Base-by-base conservation (phyloP, 1,140 invertebrate species). In the Drosophila littoralis region DNA sequence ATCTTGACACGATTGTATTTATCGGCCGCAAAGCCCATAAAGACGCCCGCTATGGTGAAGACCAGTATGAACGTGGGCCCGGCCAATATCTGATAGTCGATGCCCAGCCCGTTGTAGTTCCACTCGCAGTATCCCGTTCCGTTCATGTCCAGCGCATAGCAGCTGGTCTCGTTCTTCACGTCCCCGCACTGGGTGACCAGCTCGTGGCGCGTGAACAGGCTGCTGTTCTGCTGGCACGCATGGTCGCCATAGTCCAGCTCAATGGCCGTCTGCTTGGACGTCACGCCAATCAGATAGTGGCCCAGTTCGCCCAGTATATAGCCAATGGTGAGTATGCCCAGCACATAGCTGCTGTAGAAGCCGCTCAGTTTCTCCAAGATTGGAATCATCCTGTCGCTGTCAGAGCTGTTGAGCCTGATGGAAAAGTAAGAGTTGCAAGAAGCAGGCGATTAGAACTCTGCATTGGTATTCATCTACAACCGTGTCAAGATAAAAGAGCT, bases 51-150 rank as follows among this genome's bases (percentile, higher is more conserved):
- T 32, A 98, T 93, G 0, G 97, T 98, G 92, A 97, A 98, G 22
- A 98, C 96, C 8, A 97, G 95, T 79, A 98, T 98, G 92, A 98
- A 98, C 73, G 96, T 96, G 1, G 98, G 98, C 0, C 98, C 98
- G 0, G 97, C 97, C 40, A 98, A 92, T 74, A 98, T 95, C 93
- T 98, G 97, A 93, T 98, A 98, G 81, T 98, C 96, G 35, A 98
- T 93, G 1, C 98, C 98, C 43, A 98, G 93, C 0, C 98, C 98
- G 92, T 97, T 98, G 93, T 98, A 98, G 89, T 97, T 96, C 97
- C 97, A 98, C 83, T 97, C 96, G 92, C 98, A 98, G 81, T 96
- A 96, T 1, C 91, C 74, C 0, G 95, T 95, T 0, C 95, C 96
- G 85, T 97, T 96, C 12, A 95, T 81, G 46, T 94, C 94, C 32